Conservation (phyloP, 2,888 invertebrate genomes). For the Pachycephus smyrnensis region DNA sequence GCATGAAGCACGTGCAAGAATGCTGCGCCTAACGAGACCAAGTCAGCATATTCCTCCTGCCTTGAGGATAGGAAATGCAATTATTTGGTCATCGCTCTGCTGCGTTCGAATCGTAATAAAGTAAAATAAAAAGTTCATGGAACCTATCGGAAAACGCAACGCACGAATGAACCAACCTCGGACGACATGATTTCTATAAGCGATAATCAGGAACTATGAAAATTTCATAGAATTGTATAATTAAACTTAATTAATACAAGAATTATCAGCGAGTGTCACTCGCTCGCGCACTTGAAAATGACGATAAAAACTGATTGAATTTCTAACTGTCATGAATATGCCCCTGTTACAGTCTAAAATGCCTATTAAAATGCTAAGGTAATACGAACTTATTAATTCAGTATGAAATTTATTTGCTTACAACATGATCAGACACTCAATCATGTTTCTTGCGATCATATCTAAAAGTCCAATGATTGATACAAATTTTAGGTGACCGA, state of each 20-base stretch:
- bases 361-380: background rate
- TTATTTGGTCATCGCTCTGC: background rate
- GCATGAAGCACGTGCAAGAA: background rate
- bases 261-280: background rate
- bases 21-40: background rate
- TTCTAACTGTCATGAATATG: background rate
- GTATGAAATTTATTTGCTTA: no score
- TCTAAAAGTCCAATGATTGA: background rate
- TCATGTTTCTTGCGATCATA: background rate
- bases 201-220: background rate
- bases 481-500: background rate
- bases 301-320: background rate
- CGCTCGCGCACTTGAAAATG: background rate
- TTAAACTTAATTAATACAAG: background rate
- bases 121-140: background rate
- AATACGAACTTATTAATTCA: background rate
- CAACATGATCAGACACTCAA: background rate
- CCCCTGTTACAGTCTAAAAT: background rate
- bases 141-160: background rate
- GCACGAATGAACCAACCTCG: background rate
- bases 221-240: background rate
- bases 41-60: background rate
- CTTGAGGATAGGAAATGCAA: background rate
- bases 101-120: background rate
- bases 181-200: background rate